Percentiles rank a stretch among this genome's conserved stretches.
Evolutionary conservation across 2,888 invertebrate species (phyloP).

Genomic region (Spodoptera picta): DNA sequence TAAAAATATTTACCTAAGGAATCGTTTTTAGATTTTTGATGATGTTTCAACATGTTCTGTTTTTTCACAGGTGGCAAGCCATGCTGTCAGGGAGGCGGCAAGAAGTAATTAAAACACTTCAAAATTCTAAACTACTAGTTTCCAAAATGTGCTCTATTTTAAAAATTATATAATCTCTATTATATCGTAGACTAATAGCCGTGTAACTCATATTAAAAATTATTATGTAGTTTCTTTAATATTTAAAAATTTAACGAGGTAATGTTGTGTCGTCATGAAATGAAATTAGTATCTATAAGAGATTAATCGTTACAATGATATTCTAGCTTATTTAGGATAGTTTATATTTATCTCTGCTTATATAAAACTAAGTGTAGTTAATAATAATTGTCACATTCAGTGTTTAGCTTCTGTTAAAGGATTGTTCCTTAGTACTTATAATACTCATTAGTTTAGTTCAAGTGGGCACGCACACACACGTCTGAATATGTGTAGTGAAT

Average conservation of each 20-base stretch:
- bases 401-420: constrained; percentile 71
- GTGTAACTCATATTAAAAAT: constrained; percentile 36
- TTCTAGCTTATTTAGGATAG: constrained; percentile 43
- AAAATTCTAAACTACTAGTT: constrained; percentile 28
- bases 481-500: constrained; percentile 65
- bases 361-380: constrained; percentile 52
- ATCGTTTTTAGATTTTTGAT: too few relatives aligned
- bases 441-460: constrained; percentile 81
- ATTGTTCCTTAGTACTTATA: constrained; percentile 78
- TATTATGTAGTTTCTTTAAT: constrained; percentile 61
- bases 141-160: constrained; percentile 56
- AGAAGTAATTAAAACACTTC: constrained; percentile 63
- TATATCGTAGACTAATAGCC: constrained; percentile 50
- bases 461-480: constrained; percentile 77
- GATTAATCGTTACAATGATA: constrained; percentile 33
- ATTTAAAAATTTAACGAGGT: constrained; percentile 54
- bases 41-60: constrained; percentile 34
- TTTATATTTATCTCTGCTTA: constrained; percentile 64
- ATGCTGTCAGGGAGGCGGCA: constrained; percentile 78
- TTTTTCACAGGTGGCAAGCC: constrained; percentile 78
- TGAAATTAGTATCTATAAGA: constrained; percentile 61
- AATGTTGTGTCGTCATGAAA: constrained; percentile 76
- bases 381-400: constrained; percentile 77
- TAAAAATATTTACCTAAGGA: too few relatives aligned
- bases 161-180: constrained; percentile 56